Evolutionary conservation across 2,797 vertebrate genomes (phyloP), one percentile per base, ranked within the genome.

Genomic region (Momotus momota): DNA sequence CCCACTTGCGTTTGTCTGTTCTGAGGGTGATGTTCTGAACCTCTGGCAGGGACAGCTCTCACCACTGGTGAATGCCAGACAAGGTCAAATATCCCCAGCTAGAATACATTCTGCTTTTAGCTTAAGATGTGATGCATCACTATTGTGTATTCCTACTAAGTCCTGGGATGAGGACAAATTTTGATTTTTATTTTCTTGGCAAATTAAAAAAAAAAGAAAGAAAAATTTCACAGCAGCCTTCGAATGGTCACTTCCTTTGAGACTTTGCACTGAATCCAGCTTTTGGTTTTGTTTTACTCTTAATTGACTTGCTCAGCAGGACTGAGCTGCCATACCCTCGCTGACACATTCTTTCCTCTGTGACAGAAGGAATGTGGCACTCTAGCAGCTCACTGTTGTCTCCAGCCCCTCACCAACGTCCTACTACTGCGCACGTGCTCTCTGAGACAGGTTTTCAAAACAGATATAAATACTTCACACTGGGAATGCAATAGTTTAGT

Each of bases 241-340:
- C 57, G 60, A 31, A 35, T 49, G 22, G 45, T 46, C 61, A 25
- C 49, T 94, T 88, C 23, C 75, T 77, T 38, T 86, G 57, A 88
- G 54, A 12, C 33, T n/a, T 21, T 82, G 67, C 46, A 14, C 52
- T 74, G 57, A 78, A 35, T 81, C 57, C 69, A 88, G 29, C n/a
- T 83, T 90, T 91, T 94, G 82, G 90, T 78, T 94, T 96, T 93
- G 65, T 83, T 95, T 96, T 96, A 90, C 94, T 51, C 19, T 65
- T 90, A 90, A 91, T 35, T 48, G 85, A 5, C 45, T 85, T 65
- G 65, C 41, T 87, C 52, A 74, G 23, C 1, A 2, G 81, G 52
- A 3, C 64, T 71, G 85, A 90, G 75, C 72, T 96, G 75, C 90
- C 72, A 23, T 93, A 69, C 69, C 75, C 61, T 26, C 35, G 88